Base-by-base conservation (phyloP, 2,113 vertebrate genomes). In the Cyphomyrus discorhynchus region DNA sequence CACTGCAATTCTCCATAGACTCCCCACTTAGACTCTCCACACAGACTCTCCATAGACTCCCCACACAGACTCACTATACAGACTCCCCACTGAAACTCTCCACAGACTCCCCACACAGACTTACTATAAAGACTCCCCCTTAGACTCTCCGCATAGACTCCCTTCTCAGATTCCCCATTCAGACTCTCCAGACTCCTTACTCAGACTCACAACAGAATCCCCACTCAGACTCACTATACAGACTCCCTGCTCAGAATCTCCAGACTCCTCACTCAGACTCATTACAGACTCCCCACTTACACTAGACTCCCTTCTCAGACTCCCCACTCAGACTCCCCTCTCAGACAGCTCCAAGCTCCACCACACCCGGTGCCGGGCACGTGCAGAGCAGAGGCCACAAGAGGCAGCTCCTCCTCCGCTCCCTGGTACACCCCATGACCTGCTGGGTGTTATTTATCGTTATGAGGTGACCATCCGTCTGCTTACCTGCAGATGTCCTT, bases 401-500 rank as follows among this genome's bases (percentile, higher is more conserved):
- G 56, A n/a, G 24, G 74, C 35, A 19, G 74, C 74, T 42, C 15
- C 31, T 0, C 15, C 13, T 80, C 74, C 15, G 4, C 15, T 15
- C 13, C 35, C 13, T 42, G 74, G 35, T 39, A 42, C 74, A 42
- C 31, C 53, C 53, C 15, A 1, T 6, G 17, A 19, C 35, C 74
- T 2, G 74, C 31, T 42, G 74, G 74, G 74, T 80, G 35, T 80
- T 27, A 80, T 42, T 17, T 15, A 31, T 39, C 8, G 1, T 46
- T 82, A 82, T 8, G 35, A 17, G 35, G 77, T n/a, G 84, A 15
- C 80, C 58, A 90, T 92, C 53, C 74, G 45, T 88, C 70, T 24
- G 94, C 97, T 98, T 98, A 97, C 97, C 97, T 99, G 97, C 97
- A 98, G 85, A 97, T 95, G 92, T 96, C 96, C 96, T 97, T 98